Evolutionary conservation across 2,113 vertebrate genomes (phyloP).

Genomic region (Pyxicephalus adspersus): DNA sequence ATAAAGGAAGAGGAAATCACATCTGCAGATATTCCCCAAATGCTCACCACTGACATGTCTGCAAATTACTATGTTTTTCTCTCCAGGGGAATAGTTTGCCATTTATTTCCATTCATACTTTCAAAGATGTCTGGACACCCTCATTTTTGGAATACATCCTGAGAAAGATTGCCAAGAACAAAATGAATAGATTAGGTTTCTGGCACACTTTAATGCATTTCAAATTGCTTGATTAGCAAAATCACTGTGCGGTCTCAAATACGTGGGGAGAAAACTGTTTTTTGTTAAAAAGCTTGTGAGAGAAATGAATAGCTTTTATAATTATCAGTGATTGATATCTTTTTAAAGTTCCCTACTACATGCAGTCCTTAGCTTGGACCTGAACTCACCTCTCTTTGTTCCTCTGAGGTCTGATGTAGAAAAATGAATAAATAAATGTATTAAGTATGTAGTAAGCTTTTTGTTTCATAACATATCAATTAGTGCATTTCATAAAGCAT

Average conservation of each 20-base stretch:
- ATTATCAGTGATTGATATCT: no score
- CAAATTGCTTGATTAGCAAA: constrained; percentile 15
- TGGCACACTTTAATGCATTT: not conserved
- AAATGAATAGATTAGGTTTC: constrained; percentile 5
- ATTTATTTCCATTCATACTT: constrained; percentile 4
- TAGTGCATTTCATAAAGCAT: no score
- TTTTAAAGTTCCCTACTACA: no score
- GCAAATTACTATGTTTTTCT: constrained; percentile 6
- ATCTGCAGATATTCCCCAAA: constrained; percentile 3
- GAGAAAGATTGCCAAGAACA: constrained; percentile 2
- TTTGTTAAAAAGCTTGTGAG: no score
- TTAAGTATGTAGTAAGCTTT: no score
- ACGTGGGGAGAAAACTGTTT: not conserved
- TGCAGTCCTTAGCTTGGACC: no score
- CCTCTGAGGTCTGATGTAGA: no score
- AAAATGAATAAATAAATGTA: no score
- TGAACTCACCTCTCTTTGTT: no score
- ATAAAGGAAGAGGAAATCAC: not conserved
- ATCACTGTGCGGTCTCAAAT: not conserved
- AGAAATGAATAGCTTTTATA: no score
- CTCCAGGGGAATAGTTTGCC: not conserved
- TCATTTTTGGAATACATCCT: not conserved
- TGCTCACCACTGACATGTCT: constrained; percentile 9
- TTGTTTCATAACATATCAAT: no score
- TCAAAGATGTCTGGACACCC: not conserved